Conservation (phyloP, 2,888 invertebrate species). For the Dorcus parallelipipedus region DNA sequence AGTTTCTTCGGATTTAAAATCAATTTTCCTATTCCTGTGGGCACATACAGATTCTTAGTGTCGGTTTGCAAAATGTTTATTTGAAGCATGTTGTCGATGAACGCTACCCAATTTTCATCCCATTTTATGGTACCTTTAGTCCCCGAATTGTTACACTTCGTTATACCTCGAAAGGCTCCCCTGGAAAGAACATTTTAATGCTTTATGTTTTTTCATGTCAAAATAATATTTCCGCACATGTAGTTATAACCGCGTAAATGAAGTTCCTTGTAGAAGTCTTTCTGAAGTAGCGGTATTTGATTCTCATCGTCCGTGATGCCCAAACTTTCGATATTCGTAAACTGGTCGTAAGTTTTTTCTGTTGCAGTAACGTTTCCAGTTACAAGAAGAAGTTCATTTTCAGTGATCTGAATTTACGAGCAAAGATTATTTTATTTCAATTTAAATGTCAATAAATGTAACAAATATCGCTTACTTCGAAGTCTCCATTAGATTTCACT, state of each 20-base stretch:
- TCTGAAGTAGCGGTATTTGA: slow-evolving; percentile 8
- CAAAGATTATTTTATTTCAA: too few relatives aligned
- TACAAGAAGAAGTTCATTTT: slow-evolving; percentile 7
- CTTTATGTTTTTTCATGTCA: not conserved
- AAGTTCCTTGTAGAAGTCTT: slow-evolving; percentile 66
- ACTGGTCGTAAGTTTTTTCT: not conserved
- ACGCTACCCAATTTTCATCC: slow-evolving; percentile 83
- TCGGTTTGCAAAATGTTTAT: slow-evolving; percentile 67
- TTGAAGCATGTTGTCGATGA: slow-evolving; percentile 88
- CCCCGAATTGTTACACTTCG: slow-evolving; percentile 29
- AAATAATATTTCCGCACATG: slow-evolving; percentile 12
- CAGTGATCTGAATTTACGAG: slow-evolving; percentile 8
- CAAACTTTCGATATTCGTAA: not conserved
- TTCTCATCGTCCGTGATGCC: not conserved
- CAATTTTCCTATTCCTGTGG: slow-evolving; percentile 46
- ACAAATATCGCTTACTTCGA: slow-evolving; percentile 32
- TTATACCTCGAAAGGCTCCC: slow-evolving; percentile 30
- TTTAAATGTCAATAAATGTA: slow-evolving; percentile 29
- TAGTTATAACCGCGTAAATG: slow-evolving; percentile 63
- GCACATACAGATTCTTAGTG: slow-evolving; percentile 66
- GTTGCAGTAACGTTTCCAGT: slow-evolving; percentile 12
- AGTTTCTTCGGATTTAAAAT: slow-evolving; percentile 22
- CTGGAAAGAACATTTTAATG: slow-evolving; percentile 19
- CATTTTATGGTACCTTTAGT: slow-evolving; percentile 59
- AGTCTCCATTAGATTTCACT: slow-evolving; percentile 33